phyloP scores from a whole-genome alignment of 2,888 invertebrate genomes.

The Sminthurides aquaticus region DNA sequence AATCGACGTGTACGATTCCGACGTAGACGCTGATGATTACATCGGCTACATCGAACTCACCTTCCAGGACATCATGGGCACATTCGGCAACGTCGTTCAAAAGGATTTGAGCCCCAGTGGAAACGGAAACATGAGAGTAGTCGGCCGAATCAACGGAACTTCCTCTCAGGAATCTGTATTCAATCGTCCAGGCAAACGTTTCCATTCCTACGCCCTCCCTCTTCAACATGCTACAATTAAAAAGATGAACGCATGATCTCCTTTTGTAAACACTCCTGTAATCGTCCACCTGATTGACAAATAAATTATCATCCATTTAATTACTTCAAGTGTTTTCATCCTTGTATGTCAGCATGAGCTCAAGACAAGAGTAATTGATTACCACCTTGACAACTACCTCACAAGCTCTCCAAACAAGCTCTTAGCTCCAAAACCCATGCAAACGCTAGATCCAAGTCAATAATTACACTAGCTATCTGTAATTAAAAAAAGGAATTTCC shows the following conservation, averaged over 20 bases:
- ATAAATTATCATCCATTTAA: no score
- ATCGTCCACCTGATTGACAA: not conserved
- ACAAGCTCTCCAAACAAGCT: no score
- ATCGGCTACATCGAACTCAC: constrained; percentile 14
- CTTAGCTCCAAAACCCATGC: no score
- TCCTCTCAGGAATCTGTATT: not conserved
- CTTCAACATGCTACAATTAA: not conserved
- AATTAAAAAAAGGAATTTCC: no score
- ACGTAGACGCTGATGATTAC: constrained; percentile 16
- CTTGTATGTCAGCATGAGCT: no score
- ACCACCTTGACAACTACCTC: no score
- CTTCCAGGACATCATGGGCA: not conserved
- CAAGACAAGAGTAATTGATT: no score
- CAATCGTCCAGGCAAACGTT: not conserved
- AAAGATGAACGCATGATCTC: not conserved
- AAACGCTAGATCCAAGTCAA: no score
- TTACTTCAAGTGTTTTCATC: no score
- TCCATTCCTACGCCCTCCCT: not conserved
- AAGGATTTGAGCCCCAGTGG: not conserved
- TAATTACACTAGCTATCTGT: no score
- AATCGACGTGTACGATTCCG: constrained; percentile 14
- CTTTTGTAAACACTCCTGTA: no score
- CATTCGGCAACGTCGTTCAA: constrained; percentile 5
- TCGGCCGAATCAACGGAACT: not conserved
- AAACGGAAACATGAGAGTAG: not conserved